Conservation (phyloP, 2,888 invertebrate genomes). For the Myopa tessellatipennis region DNA sequence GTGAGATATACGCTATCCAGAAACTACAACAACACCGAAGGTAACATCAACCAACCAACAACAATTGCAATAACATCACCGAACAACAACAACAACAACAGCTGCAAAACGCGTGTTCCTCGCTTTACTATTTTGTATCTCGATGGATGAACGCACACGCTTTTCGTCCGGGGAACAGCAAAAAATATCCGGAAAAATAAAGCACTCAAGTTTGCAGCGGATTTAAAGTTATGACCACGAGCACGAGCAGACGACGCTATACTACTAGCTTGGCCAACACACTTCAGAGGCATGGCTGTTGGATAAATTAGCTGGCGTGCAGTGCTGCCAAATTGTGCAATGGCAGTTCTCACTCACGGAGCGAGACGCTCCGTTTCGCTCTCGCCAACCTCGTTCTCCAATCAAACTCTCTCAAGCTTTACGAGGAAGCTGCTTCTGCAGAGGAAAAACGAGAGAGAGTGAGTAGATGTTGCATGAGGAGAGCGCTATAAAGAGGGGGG, state of each 20-base stretch:
- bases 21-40: conserved; percentile 14
- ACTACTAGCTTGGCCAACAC: background rate
- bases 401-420: background rate
- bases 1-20: conserved; percentile 57
- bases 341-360: no score
- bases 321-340: conserved; percentile 26
- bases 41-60: conserved; percentile 8
- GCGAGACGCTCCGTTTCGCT: no score
- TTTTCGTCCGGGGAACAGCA: no score
- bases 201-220: no score
- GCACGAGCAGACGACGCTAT: conserved; percentile 12
- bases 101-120: no score
- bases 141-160: no score
- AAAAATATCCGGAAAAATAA: no score
- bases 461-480: background rate
- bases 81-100: no score
- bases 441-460: background rate
- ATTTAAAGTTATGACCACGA: conserved; percentile 11
- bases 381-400: no score
- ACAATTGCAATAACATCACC: conserved; percentile 13
- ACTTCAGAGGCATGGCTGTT: no score
- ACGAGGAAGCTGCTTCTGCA: background rate
- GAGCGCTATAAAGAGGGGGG: background rate
- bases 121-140: no score
- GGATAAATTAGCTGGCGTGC: background rate